Evolutionary conservation across 1,140 invertebrate genomes (phyloP), one percentile per base, ranked within the genome.

Genomic region (Rhynchophorus ferrugineus): DNA sequence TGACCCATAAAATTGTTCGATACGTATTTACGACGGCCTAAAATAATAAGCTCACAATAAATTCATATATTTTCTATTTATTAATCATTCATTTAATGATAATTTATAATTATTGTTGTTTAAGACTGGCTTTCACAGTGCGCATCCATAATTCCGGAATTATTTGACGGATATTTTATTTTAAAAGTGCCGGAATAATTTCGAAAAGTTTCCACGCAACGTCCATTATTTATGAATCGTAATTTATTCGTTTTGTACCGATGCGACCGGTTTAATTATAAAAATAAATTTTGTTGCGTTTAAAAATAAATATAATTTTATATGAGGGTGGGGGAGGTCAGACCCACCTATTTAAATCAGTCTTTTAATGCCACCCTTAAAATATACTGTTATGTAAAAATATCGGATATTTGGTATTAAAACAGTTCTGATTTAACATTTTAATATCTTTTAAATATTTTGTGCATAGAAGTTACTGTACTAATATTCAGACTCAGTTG

Each of bases 51-150:
- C 47, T 24, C 42, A 24, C 22, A 49, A 33, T 42, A 35, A 41
- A 49, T 49, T 49, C 34, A 49, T 49, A 49, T 49, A 49, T 49
- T 49, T 41, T 49, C 36, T 44, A 50, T 50, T 50, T 50, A 39
- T 43, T 50, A 34, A 50, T 50, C 21, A 50, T 50, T 43, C 41
- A 50, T 44, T 50, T 50, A 43, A 35, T 50, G 18, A 20, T 50
- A 50, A 43, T 50, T 50, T 44, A 44, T 50, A 43, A 50, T 50
- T 44, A 50, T 50, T 44, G 17, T 44, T 35, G 41, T 44, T 21
- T 50, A 36, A 50, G 41, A 50, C 39, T 36, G 38, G 37, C 47
- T 42, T 39, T 38, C 35, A 38, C 7, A 38, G 35, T 19, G 22
- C 18, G 20, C 29, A 34, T 44, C 24, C 11, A 29, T 29, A 29